Percentiles rank a stretch among this genome's conserved stretches.
Conservation (phyloP, 2,797 vertebrate species). For the Fringilla coelebs region DNA sequence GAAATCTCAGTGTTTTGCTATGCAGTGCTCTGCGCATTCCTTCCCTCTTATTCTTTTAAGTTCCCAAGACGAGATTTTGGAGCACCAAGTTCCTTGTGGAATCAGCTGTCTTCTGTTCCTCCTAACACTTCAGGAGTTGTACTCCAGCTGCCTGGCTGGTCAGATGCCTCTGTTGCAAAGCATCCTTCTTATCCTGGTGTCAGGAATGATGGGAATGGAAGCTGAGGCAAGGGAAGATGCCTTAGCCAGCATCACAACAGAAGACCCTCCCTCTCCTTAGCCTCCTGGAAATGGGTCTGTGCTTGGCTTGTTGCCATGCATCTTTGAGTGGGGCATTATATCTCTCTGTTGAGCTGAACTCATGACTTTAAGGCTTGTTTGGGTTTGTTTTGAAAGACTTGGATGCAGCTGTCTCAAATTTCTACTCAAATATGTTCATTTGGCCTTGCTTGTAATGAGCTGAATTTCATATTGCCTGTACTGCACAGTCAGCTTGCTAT, state of each 20-base stretch:
- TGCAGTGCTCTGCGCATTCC: rapidly evolving
- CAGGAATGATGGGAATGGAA: neutral
- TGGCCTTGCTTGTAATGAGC: constrained; percentile 61
- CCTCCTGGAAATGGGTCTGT: neutral
- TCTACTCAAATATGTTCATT: constrained; percentile 48
- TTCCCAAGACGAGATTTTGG: neutral
- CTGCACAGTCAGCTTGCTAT: constrained; percentile 56
- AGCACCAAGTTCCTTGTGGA: neutral
- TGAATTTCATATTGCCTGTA: constrained; percentile 61
- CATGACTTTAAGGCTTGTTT: constrained; percentile 29
- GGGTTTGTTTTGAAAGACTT: constrained; percentile 40
- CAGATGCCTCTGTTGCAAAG: neutral
- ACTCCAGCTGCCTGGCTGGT: neutral
- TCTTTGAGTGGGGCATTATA: neutral
- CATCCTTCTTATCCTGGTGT: neutral
- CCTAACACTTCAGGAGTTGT: neutral
- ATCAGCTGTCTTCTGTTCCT: neutral
- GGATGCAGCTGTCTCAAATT: constrained; percentile 42
- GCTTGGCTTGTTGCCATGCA: neutral
- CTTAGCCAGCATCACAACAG: neutral
- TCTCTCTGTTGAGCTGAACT: neutral
- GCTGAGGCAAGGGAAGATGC: neutral
- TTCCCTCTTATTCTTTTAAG: neutral
- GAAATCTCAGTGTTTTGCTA: neutral
- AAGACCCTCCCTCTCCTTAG: neutral